These are phyloP conservation scores for Stigmatopora argus DNA, from an alignment of 2,113 vertebrate species.

Conservation along the genomic window DNA sequence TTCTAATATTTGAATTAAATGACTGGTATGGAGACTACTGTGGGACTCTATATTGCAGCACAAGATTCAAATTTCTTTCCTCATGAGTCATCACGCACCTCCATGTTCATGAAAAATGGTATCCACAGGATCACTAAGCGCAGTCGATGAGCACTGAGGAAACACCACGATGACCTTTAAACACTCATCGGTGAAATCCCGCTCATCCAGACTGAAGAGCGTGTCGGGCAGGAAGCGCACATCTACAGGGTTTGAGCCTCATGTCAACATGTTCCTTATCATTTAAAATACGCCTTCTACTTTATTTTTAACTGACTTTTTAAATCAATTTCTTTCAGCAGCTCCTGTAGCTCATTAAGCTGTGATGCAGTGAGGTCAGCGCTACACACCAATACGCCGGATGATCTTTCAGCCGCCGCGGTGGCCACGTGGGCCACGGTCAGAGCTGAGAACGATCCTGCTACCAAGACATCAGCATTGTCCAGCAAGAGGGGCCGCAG, in stretches of 20 bases:
- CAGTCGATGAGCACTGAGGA: conserved; percentile 81
- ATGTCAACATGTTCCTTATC: background rate
- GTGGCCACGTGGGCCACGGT: conserved; percentile 79
- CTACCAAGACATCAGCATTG: conserved; percentile 75
- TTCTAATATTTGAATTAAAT: no score
- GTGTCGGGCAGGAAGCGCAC: conserved; percentile 73
- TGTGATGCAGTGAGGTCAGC: conserved; percentile 60
- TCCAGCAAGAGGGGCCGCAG: conserved; percentile 72
- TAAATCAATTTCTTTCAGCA: conserved; percentile 73
- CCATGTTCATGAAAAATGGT: conserved; percentile 79
- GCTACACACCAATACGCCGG: conserved; percentile 76
- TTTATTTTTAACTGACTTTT: conserved; percentile 72
- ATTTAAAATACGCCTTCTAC: background rate
- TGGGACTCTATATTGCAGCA: background rate
- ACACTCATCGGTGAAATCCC: conserved; percentile 66
- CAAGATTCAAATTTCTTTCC: background rate
- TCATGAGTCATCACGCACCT: conserved; percentile 66
- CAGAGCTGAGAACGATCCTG: conserved; percentile 74
- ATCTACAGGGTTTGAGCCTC: conserved; percentile 60
- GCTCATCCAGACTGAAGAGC: conserved; percentile 71
- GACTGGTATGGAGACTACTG: no score
- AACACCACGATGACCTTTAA: conserved; percentile 80
- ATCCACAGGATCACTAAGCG: conserved; percentile 79
- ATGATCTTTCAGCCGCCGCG: conserved; percentile 50
- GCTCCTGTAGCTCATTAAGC: conserved; percentile 64